Conservation (phyloP, 2,888 invertebrate genomes). For the Tachina grossa region DNA sequence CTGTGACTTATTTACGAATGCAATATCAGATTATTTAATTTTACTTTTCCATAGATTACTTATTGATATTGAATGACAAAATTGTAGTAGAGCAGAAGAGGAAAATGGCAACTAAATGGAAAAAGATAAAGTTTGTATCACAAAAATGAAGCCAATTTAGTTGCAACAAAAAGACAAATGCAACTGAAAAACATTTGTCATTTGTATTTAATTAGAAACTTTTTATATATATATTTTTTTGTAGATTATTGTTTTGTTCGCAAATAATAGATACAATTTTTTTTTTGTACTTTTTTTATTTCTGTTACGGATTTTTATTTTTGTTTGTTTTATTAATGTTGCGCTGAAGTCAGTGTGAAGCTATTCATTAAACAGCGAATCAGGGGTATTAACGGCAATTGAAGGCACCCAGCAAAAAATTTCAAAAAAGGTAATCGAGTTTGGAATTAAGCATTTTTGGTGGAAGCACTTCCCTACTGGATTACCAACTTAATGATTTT, state of each 20-base stretch:
- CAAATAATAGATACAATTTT: conserved; percentile 1
- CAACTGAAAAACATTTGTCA: conserved; percentile 50
- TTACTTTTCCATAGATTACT: conserved; percentile 15
- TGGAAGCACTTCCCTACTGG: too few species aligned
- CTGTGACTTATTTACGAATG: conserved; percentile 6
- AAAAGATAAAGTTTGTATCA: conserved; percentile 24
- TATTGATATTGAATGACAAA: conserved; percentile 29
- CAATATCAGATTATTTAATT: conserved; percentile 17
- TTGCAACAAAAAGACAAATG: conserved; percentile 6
- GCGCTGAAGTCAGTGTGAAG: conserved; percentile 44
- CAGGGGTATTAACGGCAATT: background rate
- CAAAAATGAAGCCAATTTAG: conserved; percentile 65
- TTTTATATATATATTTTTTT: conserved; percentile 10
- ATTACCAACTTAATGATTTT: too few species aligned
- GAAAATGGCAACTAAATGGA: too few species aligned
- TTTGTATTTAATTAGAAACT: conserved; percentile 58
- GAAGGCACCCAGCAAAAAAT: too few species aligned
- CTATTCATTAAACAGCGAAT: conserved; percentile 14
- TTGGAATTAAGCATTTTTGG: too few species aligned
- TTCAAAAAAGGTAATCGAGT: too few species aligned
- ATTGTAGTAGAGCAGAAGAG: conserved; percentile 18
- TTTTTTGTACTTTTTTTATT: background rate
- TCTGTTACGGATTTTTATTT: background rate
- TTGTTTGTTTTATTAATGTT: background rate
- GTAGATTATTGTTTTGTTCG: background rate